Conservation (phyloP, 1,140 invertebrate species). For the Cyphomyrmex costatus region DNA sequence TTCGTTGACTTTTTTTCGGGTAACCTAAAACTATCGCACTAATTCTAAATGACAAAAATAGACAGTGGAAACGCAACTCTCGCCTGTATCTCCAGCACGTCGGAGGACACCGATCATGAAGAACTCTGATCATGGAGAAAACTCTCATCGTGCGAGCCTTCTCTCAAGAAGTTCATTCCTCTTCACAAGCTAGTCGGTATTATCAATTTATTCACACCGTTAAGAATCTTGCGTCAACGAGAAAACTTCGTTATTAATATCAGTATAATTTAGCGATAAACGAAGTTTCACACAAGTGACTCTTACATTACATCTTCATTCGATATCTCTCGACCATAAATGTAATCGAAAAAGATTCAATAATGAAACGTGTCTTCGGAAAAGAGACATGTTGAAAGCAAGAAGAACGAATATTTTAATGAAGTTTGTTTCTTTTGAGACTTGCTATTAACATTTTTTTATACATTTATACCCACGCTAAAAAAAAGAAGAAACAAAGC, state of each 20-base stretch:
- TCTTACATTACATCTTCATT: not conserved
- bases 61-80: conserved; percentile 75
- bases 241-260: not conserved
- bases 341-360: not conserved
- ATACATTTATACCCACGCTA: conserved; percentile 50
- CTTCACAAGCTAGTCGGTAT: conserved; percentile 22
- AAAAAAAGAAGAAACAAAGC: conserved; percentile 71
- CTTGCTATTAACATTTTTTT: not conserved
- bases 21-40: conserved; percentile 83
- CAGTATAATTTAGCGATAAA: not conserved
- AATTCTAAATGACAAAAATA: conserved; percentile 79
- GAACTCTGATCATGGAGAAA: conserved; percentile 68
- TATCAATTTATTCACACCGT: not conserved
- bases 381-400: not conserved
- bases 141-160: conserved; percentile 66
- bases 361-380: not conserved
- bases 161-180: conserved; percentile 67
- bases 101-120: conserved; percentile 79
- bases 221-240: not conserved
- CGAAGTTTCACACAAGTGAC: not conserved
- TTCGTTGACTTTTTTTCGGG: conserved; percentile 83
- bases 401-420: conserved; percentile 21
- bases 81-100: conserved; percentile 83
- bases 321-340: not conserved
- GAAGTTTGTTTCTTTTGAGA: not conserved